These are phyloP conservation scores for Dione vanillae DNA, from an alignment of 2,888 invertebrate species.

Conservation along the genomic window DNA sequence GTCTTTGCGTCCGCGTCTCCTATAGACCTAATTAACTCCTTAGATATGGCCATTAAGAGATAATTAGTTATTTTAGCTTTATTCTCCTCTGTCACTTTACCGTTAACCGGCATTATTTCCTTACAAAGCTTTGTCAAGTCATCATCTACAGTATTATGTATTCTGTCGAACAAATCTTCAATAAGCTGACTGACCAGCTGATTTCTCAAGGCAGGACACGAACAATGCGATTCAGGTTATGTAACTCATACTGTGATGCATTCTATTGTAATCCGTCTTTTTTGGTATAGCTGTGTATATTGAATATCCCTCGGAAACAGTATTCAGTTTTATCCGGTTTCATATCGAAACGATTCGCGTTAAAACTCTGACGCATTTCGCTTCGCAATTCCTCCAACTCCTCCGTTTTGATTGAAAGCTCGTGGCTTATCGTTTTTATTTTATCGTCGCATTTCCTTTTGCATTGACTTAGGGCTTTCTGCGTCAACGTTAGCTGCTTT, in stretches of 20 bases:
- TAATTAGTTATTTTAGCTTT: conserved; percentile 82
- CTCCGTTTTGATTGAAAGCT: conserved; percentile 82
- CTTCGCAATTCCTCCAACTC: conserved; percentile 79
- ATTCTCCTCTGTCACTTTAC: conserved; percentile 70
- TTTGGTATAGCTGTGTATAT: conserved; percentile 79
- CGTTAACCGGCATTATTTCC: conserved; percentile 65
- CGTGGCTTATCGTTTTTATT: conserved; percentile 83
- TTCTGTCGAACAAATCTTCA: conserved; percentile 77
- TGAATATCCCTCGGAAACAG: conserved; percentile 77
- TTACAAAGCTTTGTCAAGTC: conserved; percentile 73
- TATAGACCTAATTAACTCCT: conserved; percentile 80
- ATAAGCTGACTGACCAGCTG: conserved; percentile 78
- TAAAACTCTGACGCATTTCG: conserved; percentile 75
- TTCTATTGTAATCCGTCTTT: conserved; percentile 76
- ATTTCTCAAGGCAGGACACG: conserved; percentile 77
- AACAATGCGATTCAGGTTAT: conserved; percentile 74
- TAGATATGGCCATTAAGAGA: conserved; percentile 81
- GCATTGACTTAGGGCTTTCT: conserved; percentile 81
- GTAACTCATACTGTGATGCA: conserved; percentile 81
- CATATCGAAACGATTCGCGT: conserved; percentile 74
- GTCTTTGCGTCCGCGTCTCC: conserved; percentile 82
- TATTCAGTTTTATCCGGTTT: conserved; percentile 79
- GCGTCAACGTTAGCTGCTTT: conserved; percentile 82
- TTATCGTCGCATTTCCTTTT: conserved; percentile 83
- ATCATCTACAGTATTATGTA: conserved; percentile 73